These are phyloP conservation scores for Vanessa tameamea DNA, from an alignment of 1,140 invertebrate species.

Conservation along the genomic window DNA sequence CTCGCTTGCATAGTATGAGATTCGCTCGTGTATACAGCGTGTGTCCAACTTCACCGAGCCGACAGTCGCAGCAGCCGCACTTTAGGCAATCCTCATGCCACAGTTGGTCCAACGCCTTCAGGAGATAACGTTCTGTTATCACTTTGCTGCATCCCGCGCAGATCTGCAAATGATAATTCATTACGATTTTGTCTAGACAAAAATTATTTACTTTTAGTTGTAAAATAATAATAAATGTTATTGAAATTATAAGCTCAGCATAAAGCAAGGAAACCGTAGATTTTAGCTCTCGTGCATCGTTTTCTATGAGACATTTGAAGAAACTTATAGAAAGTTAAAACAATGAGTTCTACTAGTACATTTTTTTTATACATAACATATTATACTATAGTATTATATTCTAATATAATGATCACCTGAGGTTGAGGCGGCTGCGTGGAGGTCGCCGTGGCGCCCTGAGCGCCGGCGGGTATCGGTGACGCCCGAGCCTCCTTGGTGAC, in stretches of 20 bases:
- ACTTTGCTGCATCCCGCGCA: constrained; percentile 93
- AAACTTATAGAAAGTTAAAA: no score
- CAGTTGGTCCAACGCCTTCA: constrained; percentile 94
- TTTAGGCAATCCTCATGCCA: constrained; percentile 99
- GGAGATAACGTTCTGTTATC: constrained; percentile 91
- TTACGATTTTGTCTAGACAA: neutral
- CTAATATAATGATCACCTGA: constrained; percentile 48
- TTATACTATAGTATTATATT: neutral
- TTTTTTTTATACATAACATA: no score
- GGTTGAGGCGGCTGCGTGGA: constrained; percentile 56
- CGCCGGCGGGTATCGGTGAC: constrained; percentile 59
- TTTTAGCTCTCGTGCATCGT: no score
- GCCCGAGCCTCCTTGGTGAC: constrained; percentile 74
- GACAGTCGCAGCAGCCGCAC: constrained; percentile 97
- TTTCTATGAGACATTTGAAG: no score
- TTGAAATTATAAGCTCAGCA: no score
- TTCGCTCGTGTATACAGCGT: constrained; percentile 98
- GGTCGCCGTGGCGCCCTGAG: constrained; percentile 45
- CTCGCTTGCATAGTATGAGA: constrained; percentile 97
- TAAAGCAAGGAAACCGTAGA: no score
- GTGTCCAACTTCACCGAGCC: constrained; percentile 98
- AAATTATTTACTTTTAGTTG: neutral
- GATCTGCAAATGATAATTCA: constrained; percentile 80
- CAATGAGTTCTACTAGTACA: no score
- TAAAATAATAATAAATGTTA: neutral